Base-by-base conservation (phyloP, 2,888 invertebrate genomes). In the Sussaba pulchella region DNA sequence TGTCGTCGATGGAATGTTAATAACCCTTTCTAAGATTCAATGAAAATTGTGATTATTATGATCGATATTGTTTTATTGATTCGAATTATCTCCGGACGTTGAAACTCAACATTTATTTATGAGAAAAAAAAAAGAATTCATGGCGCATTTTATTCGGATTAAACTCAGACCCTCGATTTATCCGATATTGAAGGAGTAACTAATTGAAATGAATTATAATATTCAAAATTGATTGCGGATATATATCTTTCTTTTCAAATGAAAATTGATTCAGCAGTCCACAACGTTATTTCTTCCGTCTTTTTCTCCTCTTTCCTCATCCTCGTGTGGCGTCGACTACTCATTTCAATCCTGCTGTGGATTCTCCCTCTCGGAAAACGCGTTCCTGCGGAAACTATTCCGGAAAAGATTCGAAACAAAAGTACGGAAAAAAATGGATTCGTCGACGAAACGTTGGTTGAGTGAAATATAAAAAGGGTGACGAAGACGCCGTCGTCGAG, bases 361-460 rank as follows among this genome's bases (percentile, higher is more conserved):
- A 12, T 26, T 57, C 39, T n/a, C n/a, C n/a, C n/a, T n/a, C 10
- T 24, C 9, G n/a, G 45, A 39, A 24, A 61, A 41, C 47, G 74
- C 43, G 17, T 39, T 24, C 24, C 21, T 26, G 67, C 36, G 17
- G 54, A 41, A 61, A 61, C 6, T 54, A 57, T 5, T 36, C 52
- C 43, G 19, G 50, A 67, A 31, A 67, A 31, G 14, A 17, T 66
- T 19, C 52, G 31, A 31, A 31, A 36, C 41, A 39, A 54, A 54
- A 61, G 75, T 67, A 71, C 43, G 66, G 54, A 61, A 6, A 61
- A 61, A 71, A 71, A 75, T 39, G 45, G 74, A 74, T 59, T 59
- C 50, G 57, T 64, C 50, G 64, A 64, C 47, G 39, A 57, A 57
- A 47, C 54, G n/a, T 14, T 47, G 69, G 54, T 17, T 19, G 69